phyloP scores from a whole-genome alignment of 2,888 invertebrate species.

The Pyrochroa serraticornis region DNA sequence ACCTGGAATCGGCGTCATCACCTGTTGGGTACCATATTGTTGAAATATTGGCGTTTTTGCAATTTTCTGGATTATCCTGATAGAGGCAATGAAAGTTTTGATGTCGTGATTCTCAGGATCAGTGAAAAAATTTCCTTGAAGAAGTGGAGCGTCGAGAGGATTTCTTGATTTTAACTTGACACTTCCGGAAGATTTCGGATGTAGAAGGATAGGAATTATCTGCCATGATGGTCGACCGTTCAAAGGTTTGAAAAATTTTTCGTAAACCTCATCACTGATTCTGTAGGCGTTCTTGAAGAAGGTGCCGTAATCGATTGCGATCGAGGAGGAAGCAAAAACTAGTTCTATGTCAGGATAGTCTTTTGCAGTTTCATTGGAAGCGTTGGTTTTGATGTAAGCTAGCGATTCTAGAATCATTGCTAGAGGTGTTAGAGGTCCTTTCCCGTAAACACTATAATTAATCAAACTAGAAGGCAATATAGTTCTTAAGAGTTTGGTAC shows the following conservation, averaged over 20 bases:
- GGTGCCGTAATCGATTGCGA: slow-evolving; percentile 60
- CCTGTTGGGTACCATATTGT: slow-evolving; percentile 62
- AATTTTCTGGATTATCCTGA: slow-evolving; percentile 59
- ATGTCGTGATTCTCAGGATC: slow-evolving; percentile 56
- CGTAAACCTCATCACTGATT: no score
- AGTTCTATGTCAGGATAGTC: slow-evolving; percentile 72
- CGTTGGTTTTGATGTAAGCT: slow-evolving; percentile 65
- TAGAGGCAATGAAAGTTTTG: slow-evolving; percentile 62
- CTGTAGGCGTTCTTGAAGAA: slow-evolving; percentile 26
- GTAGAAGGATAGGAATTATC: slow-evolving; percentile 54
- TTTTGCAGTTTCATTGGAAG: slow-evolving; percentile 57
- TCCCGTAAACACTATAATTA: slow-evolving; percentile 50
- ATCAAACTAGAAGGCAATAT: no score
- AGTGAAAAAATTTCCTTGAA: slow-evolving; percentile 66
- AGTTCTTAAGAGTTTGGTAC: slow-evolving; percentile 23
- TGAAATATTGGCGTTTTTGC: slow-evolving; percentile 60
- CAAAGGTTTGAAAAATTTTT: slow-evolving; percentile 57
- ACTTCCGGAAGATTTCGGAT: slow-evolving; percentile 62
- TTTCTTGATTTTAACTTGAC: slow-evolving; percentile 61
- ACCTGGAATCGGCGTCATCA: slow-evolving; percentile 60
- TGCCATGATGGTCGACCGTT: slow-evolving; percentile 43
- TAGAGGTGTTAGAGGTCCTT: slow-evolving; percentile 62
- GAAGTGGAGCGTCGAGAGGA: slow-evolving; percentile 65
- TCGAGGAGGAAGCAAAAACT: slow-evolving; percentile 51
- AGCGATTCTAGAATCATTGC: slow-evolving; percentile 64